These are phyloP conservation scores for Mayetiola destructor DNA, from an alignment of 2,888 invertebrate genomes.

Conservation along the genomic window DNA sequence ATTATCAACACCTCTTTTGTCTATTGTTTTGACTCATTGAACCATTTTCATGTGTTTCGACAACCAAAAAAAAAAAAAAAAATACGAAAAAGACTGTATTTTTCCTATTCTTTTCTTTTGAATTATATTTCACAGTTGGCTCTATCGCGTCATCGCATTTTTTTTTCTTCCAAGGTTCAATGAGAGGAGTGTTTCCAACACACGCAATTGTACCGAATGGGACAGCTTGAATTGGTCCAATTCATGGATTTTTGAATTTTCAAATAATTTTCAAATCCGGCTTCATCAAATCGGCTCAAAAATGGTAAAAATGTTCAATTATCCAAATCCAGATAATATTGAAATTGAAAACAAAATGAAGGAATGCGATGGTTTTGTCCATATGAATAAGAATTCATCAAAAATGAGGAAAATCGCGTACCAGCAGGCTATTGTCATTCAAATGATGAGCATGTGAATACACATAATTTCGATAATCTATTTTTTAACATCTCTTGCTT, in stretches of 20 bases:
- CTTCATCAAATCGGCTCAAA: neutral
- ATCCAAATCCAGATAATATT: neutral
- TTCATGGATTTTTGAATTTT: no score
- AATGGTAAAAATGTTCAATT: neutral
- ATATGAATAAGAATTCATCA: neutral
- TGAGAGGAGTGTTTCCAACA: neutral
- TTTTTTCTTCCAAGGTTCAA: conserved; percentile 9
- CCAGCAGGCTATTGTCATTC: neutral
- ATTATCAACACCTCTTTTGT: conserved; percentile 5
- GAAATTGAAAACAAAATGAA: neutral
- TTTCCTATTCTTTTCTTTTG: neutral
- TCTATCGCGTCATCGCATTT: conserved; percentile 5
- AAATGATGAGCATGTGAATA: conserved; percentile 7
- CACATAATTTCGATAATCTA: neutral
- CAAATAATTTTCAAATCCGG: neutral
- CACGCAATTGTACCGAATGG: neutral
- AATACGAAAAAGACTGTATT: neutral
- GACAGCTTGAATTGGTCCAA: conserved; percentile 1
- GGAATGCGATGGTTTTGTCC: neutral
- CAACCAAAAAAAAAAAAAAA: no score
- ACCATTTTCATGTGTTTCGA: conserved; percentile 5
- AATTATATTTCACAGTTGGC: neutral
- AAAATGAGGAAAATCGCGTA: neutral
- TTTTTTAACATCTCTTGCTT: neutral
- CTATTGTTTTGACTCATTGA: conserved; percentile 13